phyloP scores from a whole-genome alignment of 2,113 vertebrate species.

The Danionella cerebrum region DNA sequence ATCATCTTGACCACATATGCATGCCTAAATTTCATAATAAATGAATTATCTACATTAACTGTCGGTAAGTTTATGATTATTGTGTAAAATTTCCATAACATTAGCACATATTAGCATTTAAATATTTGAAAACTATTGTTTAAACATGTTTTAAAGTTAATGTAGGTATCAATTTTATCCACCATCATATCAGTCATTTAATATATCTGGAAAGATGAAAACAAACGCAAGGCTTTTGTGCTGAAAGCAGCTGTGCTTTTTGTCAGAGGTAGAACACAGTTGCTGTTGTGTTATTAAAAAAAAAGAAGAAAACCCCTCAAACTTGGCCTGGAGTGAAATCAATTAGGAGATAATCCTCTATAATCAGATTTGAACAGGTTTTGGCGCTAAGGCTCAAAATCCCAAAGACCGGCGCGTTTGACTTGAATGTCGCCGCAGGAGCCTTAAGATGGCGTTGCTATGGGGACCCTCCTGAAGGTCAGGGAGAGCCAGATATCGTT shows the following conservation, averaged over 20 bases:
- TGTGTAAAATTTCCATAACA: too few species aligned
- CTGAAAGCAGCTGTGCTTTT: neutral
- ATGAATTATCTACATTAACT: too few species aligned
- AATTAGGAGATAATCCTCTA: constrained; percentile 67
- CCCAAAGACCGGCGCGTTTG: constrained; percentile 53
- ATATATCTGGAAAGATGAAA: neutral
- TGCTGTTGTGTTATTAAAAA: constrained; percentile 32
- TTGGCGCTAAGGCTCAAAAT: constrained; percentile 48
- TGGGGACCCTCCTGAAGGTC: constrained; percentile 57
- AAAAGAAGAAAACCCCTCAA: constrained; percentile 47
- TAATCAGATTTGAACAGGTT: constrained; percentile 67
- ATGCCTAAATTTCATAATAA: too few species aligned
- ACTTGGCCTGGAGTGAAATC: constrained; percentile 63
- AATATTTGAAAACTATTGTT: too few species aligned
- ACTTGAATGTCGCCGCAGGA: constrained; percentile 48
- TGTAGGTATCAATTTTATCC: too few species aligned
- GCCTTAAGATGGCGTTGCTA: constrained; percentile 51
- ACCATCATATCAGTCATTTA: too few species aligned
- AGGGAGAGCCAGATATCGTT: constrained; percentile 41
- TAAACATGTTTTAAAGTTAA: too few species aligned
- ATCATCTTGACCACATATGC: neutral
- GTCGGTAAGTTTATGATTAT: too few species aligned
- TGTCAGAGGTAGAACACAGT: constrained; percentile 5
- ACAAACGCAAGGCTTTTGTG: neutral
- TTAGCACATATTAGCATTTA: too few species aligned